Base-by-base conservation (phyloP, 2,888 invertebrate species). In the Eremobia ochroleuca region DNA sequence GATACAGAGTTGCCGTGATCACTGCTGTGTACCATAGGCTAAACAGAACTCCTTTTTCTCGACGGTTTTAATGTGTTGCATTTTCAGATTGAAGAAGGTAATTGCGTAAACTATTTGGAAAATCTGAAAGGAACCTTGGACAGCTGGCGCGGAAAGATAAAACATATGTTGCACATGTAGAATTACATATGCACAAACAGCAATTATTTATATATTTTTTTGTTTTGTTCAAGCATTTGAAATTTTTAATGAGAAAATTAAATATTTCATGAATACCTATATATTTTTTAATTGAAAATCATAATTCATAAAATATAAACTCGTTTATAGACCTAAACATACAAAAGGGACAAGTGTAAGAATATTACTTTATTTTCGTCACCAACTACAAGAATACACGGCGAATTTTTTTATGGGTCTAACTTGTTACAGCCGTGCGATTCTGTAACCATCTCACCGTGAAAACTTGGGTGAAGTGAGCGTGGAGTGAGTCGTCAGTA, bases 111-210 rank as follows among this genome's bases (percentile, higher is more conserved):
- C 34, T 79, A 89, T 58, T 71, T 89, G 11, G 83, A 66, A 34
- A 77, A 73, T n/a, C 37, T 92, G 11, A 87, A 86, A 81, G 89
- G 79, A 15, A 92, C 88, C 77, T 62, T 92, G 8, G 86, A 87
- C n/a, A 89, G 79, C 5, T 78, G 92, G 64, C 82, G 86, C 13
- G 87, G 77, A 49, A 93, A 84, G 80, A 90, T 94, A 37, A 93
- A 86, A 87, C 91, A 88, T 46, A 87, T 81, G 0, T 85, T 93
- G 46, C 88, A 90, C 49, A 83, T 86, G n/a, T 90, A 85, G 79
- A 52, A 21, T 18, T 2, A 15, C 1, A 2, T 28, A 15, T 25
- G 8, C 25, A 43, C 0, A 18, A 49, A 31, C 11, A 84, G 62
- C 3, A 52, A 4, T 49, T 40, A 6, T 64, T 64, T 82, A 18